A percentile compares a stretch with the other conserved stretches of the same genome.
These are phyloP conservation scores for Chiloscyllium punctatum DNA, from an alignment of 2,797 vertebrate species.

Conservation along the genomic window DNA sequence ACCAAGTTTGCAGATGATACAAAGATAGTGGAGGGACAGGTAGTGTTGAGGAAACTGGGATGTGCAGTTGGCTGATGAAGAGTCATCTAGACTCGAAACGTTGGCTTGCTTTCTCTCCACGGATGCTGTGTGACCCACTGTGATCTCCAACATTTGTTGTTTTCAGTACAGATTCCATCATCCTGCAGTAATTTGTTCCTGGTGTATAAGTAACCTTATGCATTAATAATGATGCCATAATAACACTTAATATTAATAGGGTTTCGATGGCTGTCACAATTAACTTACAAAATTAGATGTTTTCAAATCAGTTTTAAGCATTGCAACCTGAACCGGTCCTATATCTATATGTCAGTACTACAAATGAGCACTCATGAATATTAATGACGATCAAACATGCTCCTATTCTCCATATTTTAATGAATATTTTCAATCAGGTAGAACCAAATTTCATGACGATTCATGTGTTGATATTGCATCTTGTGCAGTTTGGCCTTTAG, in stretches of 20 bases:
- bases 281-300: constrained; percentile 2
- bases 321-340: background rate
- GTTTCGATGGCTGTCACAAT: background rate
- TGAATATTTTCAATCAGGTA: constrained; percentile 2
- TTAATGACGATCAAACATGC: background rate
- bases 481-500: constrained; percentile 1
- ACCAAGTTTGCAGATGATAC: too few species aligned
- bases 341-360: background rate
- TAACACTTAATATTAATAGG: constrained; percentile 20
- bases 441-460: background rate
- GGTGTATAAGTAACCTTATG: background rate
- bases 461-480: background rate
- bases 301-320: background rate
- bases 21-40: too few species aligned
- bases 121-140: too few species aligned
- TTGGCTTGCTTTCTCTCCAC: too few species aligned
- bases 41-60: too few species aligned
- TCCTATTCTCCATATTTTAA: background rate
- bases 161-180: too few species aligned
- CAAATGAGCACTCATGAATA: constrained; percentile 16
- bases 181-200: too few species aligned
- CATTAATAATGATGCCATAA: background rate
- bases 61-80: too few species aligned
- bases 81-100: too few species aligned
- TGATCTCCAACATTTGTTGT: too few species aligned